Percentiles rank a stretch among this genome's conserved stretches.
phyloP scores from a whole-genome alignment of 2,113 vertebrate species.

The Apus apus region DNA sequence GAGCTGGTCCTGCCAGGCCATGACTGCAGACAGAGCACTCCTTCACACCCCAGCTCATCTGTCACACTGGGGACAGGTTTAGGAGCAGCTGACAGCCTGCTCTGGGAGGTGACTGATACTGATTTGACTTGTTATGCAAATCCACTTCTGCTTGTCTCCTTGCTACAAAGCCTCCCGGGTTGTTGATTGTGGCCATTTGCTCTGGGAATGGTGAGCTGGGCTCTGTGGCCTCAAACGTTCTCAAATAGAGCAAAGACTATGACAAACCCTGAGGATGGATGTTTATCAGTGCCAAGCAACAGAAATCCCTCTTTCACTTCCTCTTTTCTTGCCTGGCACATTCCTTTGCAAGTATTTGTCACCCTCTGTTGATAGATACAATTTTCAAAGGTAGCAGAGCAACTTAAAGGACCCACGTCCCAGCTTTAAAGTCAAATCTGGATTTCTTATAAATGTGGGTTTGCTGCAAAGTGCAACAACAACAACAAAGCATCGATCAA shows the following conservation, averaged over 20 bases:
- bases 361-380: constrained; percentile 28
- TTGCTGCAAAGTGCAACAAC: neutral
- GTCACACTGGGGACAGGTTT: constrained; percentile 14
- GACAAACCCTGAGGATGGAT: neutral
- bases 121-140: constrained; percentile 60
- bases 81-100: neutral
- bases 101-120: constrained; percentile 25
- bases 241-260: neutral
- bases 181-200: neutral
- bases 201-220: neutral
- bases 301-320: neutral
- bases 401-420: neutral
- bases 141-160: neutral
- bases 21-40: neutral
- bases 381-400: neutral
- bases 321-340: neutral
- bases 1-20: neutral
- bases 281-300: neutral
- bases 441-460: neutral
- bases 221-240: neutral
- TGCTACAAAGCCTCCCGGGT: neutral
- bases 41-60: neutral
- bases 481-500: neutral
- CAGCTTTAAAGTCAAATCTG: neutral
- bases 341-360: constrained; percentile 7